phyloP scores from a whole-genome alignment of 2,888 invertebrate genomes.

The Pardosa pseudoannulata region DNA sequence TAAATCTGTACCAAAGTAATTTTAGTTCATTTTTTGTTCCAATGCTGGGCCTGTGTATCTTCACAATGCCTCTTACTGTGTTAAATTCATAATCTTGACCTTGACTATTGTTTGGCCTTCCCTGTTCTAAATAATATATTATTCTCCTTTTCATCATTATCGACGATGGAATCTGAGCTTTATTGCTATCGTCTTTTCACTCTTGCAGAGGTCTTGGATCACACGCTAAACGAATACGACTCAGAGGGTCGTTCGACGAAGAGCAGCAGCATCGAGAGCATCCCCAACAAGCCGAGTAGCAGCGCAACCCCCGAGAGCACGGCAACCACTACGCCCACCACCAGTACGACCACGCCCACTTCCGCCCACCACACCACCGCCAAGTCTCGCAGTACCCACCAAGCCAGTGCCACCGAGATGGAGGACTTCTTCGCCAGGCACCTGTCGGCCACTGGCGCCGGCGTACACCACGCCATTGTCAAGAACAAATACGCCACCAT shows the following conservation, averaged over 20 bases:
- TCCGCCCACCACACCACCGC: constrained; percentile 30
- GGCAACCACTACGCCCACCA: constrained; percentile 51
- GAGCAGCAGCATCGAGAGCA: constrained; percentile 74
- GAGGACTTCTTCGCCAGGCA: constrained; percentile 95
- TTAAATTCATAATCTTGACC: no score
- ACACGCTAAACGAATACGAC: constrained; percentile 76
- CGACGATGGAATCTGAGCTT: no score
- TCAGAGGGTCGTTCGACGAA: constrained; percentile 74
- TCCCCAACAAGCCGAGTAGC: constrained; percentile 72
- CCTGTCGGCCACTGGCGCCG: not conserved
- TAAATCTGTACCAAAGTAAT: no score
- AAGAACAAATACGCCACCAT: constrained; percentile 57
- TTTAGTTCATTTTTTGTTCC: no score
- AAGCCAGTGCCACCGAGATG: constrained; percentile 92
- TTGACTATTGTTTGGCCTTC: no score
- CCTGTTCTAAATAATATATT: no score
- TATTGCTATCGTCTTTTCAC: no score
- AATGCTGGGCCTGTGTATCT: no score
- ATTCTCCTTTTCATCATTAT: no score
- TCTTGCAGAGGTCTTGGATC: constrained; percentile 74
- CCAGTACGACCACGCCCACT: constrained; percentile 59
- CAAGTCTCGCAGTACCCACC: constrained; percentile 83
- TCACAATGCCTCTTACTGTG: no score
- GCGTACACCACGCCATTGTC: constrained; percentile 21
- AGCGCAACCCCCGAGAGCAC: constrained; percentile 74